Evolutionary conservation across 35 echinoderm and acorn worm genomes (phyloP).

Genomic region (Heliocidaris tuberculata): DNA sequence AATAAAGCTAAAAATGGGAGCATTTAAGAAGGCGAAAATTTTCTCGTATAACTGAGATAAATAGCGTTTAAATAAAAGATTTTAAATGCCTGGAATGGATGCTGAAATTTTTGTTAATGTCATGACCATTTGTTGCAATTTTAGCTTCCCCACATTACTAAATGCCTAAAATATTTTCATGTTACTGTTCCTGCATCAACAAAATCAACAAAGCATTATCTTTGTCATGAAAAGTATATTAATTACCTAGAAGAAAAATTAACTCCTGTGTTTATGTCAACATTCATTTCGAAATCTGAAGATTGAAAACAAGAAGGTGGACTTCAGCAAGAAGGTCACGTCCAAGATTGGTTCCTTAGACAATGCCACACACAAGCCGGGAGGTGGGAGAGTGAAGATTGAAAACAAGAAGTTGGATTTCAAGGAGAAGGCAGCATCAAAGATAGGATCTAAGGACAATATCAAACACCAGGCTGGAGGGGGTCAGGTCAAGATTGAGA

Average conservation of each 20-base stretch:
- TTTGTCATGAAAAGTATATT: neutral
- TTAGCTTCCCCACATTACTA: too few species aligned
- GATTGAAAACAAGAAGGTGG: conserved; percentile 81
- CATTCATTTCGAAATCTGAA: conserved; percentile 55
- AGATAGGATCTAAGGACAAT: conserved; percentile 92
- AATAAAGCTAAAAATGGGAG: too few species aligned
- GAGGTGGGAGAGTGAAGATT: conserved; percentile 80
- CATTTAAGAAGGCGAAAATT: too few species aligned
- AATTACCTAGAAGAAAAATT: neutral
- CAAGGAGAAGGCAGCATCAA: conserved; percentile 68
- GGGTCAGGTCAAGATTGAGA: conserved; percentile 83
- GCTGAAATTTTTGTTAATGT: too few species aligned
- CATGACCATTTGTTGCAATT: too few species aligned
- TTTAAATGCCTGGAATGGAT: too few species aligned
- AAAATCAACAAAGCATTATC: neutral
- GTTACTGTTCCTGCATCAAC: neutral
- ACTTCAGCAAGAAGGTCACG: conserved; percentile 75
- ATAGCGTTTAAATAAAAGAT: too few species aligned
- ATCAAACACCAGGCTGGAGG: conserved; percentile 83
- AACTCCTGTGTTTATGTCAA: neutral
- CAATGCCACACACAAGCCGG: conserved; percentile 78
- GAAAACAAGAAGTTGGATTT: conserved; percentile 77
- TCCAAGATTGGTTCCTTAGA: conserved; percentile 89
- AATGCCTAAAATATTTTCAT: too few species aligned
- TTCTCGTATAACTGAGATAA: too few species aligned